These are phyloP conservation scores for human DNA, from an alignment of 2,113 vertebrate species.

Conservation along the genomic window DNA sequence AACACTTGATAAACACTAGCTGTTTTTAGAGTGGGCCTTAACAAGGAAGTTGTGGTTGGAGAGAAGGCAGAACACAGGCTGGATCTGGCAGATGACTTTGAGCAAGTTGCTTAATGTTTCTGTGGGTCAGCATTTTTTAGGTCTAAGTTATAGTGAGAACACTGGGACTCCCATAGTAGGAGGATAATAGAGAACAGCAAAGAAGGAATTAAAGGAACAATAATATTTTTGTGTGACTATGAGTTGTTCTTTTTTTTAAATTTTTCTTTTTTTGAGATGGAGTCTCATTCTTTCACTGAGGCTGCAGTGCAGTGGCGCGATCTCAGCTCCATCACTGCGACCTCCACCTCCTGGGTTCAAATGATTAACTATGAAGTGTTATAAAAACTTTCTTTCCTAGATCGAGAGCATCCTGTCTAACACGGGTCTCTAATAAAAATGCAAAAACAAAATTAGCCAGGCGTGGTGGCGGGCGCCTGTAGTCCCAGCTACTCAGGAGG, in stretches of 20 bases:
- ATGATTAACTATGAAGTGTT: too few species aligned
- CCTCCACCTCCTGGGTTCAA: too few species aligned
- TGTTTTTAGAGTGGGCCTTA: background rate
- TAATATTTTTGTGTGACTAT: background rate
- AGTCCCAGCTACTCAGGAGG: too few species aligned
- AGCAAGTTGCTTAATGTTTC: background rate
- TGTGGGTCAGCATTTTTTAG: slow-evolving; percentile 6
- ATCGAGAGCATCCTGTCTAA: too few species aligned
- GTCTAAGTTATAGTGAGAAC: slow-evolving; percentile 31
- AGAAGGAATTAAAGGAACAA: background rate
- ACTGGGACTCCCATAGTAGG: background rate
- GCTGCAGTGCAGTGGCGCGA: too few species aligned
- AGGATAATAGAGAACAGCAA: background rate
- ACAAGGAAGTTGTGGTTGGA: background rate
- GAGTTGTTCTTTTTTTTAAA: background rate
- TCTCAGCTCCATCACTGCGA: accelerated
- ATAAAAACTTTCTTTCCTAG: background rate
- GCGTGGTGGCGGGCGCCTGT: too few species aligned
- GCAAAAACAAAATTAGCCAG: too few species aligned
- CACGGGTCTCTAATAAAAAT: too few species aligned
- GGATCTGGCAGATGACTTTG: background rate
- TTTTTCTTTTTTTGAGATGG: background rate
- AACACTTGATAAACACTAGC: background rate
- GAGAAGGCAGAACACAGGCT: background rate
- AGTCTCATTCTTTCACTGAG: background rate